Evolutionary conservation across 2,797 vertebrate genomes (phyloP).

Genomic region (Mus spretus): DNA sequence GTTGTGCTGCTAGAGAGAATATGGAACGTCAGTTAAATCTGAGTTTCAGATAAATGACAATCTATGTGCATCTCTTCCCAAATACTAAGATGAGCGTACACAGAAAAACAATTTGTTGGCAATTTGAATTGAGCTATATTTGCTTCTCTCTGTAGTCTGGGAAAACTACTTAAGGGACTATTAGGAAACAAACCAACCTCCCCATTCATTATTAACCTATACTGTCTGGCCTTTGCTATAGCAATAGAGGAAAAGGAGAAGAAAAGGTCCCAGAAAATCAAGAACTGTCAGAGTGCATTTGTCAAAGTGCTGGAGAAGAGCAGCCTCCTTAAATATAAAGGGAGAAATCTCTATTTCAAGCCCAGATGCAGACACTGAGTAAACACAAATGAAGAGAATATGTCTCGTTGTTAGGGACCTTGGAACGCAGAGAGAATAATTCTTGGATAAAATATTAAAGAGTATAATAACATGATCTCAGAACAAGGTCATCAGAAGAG

Average conservation of each 20-base stretch:
- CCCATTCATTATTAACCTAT: neutral
- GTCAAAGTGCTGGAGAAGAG: neutral
- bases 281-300: neutral
- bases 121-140: constrained; percentile 35
- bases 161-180: neutral
- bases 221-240: neutral
- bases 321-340: neutral
- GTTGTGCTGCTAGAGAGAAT: neutral
- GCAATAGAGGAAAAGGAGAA: neutral
- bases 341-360: neutral
- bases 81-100: neutral
- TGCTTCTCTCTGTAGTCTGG: neutral
- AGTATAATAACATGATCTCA: neutral
- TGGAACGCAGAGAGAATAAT: neutral
- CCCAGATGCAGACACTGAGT: neutral
- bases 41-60: constrained; percentile 25
- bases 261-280: neutral
- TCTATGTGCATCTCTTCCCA: neutral
- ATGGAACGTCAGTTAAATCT: neutral
- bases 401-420: neutral
- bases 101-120: neutral
- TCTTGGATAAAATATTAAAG: constrained; percentile 18
- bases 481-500: constrained; percentile 14
- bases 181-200: constrained; percentile 38
- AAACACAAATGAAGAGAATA: neutral